Base-by-base conservation (phyloP, 1,140 invertebrate genomes). In the Drosophila sturtevanti region DNA sequence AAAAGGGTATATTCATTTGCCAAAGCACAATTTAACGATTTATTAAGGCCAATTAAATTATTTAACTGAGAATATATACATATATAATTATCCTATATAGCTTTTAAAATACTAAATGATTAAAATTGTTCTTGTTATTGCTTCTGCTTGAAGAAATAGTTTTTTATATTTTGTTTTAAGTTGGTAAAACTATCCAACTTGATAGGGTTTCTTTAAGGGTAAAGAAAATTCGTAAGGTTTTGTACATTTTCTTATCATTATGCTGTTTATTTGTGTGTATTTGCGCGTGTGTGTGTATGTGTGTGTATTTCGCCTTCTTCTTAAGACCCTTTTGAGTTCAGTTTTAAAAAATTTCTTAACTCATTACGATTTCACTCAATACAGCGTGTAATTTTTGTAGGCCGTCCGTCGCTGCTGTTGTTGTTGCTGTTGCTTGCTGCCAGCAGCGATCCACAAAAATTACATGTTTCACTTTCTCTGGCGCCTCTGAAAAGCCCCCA, bases 401-500 rank as follows among this genome's bases (percentile, higher is more conserved):
- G 82, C 82, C 82, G 76, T 37, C 59, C 67, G 65, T 12, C 3
- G 48, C 51, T 48, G 41, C 41, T 51, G 44, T 58, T 63, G 66
- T 24, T n/a, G 27, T n/a, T 54, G 10, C 22, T 54, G 5, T 55
- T 63, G 52, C 16, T 14, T 14, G 54, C 27, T 34, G 52, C 27
- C 34, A 7, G 14, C 52, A 63, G 38, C 62, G 41, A 51, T 52
- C 44, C 61, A 72, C 38, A 69, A 77, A 78, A 85, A 85, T 81
- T 85, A 85, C 81, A 87, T 87, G 82, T 86, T 87, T 87, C 82
- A 89, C 82, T 87, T 87, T 87, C 82, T 87, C 84, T 87, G 84
- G 81, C 81, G 81, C 81, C 77, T 71, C 59, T 68, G 31, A 44
- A 73, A 38, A 73, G 61, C 48, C 35, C 51, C 63, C 58, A 60